Evolutionary conservation across 2,797 vertebrate genomes (phyloP).

Genomic region (Pteropus rufus): DNA sequence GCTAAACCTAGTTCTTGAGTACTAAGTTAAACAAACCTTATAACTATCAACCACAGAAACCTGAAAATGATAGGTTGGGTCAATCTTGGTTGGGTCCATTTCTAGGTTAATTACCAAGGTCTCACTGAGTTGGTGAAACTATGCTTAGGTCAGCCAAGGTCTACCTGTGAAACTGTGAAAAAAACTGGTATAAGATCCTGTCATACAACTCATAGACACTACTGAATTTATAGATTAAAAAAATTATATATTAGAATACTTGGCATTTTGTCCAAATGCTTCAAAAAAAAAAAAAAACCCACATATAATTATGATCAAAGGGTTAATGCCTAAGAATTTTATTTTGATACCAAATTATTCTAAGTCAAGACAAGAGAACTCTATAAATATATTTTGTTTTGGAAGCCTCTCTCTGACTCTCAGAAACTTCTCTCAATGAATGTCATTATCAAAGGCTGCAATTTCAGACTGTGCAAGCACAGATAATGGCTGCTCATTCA

Average conservation of each 20-base stretch:
- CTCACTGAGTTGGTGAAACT: background rate
- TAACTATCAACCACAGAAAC: background rate
- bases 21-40: background rate
- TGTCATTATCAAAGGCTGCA: conserved; percentile 45
- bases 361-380: conserved; percentile 45
- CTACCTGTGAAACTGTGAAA: background rate
- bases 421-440: conserved; percentile 58
- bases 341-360: conserved; percentile 42
- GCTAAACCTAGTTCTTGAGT: background rate
- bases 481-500: conserved; percentile 53
- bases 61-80: background rate
- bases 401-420: conserved; percentile 44
- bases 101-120: background rate
- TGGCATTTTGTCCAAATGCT: background rate
- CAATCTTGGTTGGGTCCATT: background rate
- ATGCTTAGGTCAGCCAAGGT: background rate
- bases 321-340: conserved; percentile 22
- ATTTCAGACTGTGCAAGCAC: background rate
- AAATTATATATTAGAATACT: background rate
- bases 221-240: conserved; percentile 30
- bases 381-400: conserved; percentile 59
- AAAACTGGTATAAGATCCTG: background rate
- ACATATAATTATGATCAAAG: background rate
- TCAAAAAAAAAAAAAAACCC: background rate
- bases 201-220: background rate